Conservation (phyloP, 2,797 vertebrate species). For the Sciurus vulgaris region DNA sequence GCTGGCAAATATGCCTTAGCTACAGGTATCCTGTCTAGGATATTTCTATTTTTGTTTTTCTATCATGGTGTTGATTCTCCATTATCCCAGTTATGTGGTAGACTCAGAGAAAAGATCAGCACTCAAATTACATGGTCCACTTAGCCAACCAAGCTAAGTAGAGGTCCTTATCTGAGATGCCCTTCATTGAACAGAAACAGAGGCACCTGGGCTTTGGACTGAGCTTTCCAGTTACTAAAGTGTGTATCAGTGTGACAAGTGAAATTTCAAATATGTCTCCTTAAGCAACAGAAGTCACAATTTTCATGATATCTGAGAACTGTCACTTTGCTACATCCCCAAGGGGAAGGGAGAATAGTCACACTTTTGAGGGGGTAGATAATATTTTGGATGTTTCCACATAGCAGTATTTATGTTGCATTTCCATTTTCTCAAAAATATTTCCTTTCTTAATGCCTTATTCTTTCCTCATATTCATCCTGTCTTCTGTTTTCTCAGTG, state of each 20-base stretch:
- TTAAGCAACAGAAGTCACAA: slow-evolving; percentile 41
- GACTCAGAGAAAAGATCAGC: slow-evolving; percentile 16
- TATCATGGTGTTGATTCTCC: background rate
- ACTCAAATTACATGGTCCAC: background rate
- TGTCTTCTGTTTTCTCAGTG: slow-evolving; percentile 41
- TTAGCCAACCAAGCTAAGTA: background rate
- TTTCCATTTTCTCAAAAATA: slow-evolving; percentile 37
- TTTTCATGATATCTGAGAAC: slow-evolving; percentile 62
- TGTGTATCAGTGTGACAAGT: background rate
- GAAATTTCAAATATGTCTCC: slow-evolving; percentile 35
- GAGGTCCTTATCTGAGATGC: background rate
- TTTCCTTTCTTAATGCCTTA: slow-evolving; percentile 15
- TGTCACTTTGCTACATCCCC: slow-evolving; percentile 11
- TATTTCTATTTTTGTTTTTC: slow-evolving; percentile 26
- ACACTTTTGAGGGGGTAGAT: background rate
- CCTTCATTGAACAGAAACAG: background rate
- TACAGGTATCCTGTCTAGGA: background rate
- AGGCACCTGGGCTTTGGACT: background rate
- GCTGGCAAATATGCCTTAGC: background rate
- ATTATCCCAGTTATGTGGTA: background rate
- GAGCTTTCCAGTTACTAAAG: slow-evolving; percentile 23
- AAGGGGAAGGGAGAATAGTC: background rate
- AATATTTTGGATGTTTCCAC: background rate
- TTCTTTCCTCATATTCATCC: background rate
- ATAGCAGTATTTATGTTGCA: slow-evolving; percentile 12